phyloP scores from a whole-genome alignment of 2,113 vertebrate genomes.

The Python bivittatus region DNA sequence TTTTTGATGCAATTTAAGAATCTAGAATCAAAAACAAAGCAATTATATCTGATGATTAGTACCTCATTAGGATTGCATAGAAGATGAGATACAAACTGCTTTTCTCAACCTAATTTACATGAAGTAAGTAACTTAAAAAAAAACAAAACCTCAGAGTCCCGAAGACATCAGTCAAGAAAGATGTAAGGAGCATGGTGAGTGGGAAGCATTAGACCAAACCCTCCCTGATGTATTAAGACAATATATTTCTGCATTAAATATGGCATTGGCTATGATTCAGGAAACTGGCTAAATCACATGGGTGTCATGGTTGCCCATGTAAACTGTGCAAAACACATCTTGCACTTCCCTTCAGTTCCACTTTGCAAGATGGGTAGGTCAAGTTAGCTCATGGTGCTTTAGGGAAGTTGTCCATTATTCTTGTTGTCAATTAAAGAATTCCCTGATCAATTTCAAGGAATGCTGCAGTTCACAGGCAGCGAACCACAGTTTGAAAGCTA shows the following conservation, averaged over 20 bases:
- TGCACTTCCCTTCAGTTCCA: not conserved
- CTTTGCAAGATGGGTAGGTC: not conserved
- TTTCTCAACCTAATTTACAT: conserved; percentile 9
- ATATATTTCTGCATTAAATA: not conserved
- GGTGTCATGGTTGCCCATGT: not conserved
- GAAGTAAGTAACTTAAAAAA: conserved; percentile 1
- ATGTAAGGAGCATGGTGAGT: not conserved
- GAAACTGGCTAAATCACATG: not conserved
- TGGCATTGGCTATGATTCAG: not conserved
- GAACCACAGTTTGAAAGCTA: not conserved
- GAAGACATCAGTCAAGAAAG: not conserved
- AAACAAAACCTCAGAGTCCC: not conserved
- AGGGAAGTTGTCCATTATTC: not conserved
- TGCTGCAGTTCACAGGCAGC: not conserved
- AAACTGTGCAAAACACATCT: not conserved
- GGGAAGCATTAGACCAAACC: not conserved
- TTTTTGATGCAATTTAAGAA: conserved; percentile 82
- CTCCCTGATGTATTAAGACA: not conserved
- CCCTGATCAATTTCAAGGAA: not conserved
- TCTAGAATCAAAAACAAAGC: conserved; percentile 67
- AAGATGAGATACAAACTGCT: conserved; percentile 4
- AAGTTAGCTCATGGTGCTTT: not conserved
- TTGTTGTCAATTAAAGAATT: not conserved
- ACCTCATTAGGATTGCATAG: not conserved
- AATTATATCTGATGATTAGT: conserved; percentile 6